Percentiles rank a stretch among this genome's conserved stretches.
Evolutionary conservation across 2,888 invertebrate genomes (phyloP).

Genomic region (Calameuta idolon): DNA sequence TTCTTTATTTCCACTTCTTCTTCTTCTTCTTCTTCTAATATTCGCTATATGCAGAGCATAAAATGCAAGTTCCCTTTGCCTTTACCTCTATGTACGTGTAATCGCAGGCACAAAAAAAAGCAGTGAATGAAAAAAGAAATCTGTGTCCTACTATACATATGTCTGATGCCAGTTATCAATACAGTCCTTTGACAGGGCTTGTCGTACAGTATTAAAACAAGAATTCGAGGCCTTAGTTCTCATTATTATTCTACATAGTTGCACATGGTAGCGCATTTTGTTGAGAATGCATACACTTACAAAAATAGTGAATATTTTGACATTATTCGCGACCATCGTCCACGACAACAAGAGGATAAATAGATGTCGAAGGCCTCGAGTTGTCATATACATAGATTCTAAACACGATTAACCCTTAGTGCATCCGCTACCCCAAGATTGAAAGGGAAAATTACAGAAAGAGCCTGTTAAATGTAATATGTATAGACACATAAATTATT

Average conservation of each 20-base stretch:
- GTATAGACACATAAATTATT: constrained; percentile 59
- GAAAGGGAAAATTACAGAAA: constrained; percentile 30
- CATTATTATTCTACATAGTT: constrained; percentile 18
- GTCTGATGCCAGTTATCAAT: constrained; percentile 29
- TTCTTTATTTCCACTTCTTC: neutral
- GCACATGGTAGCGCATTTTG: constrained; percentile 33
- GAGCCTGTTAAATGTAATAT: constrained; percentile 53
- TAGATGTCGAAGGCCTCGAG: neutral
- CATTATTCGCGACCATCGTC: constrained; percentile 20
- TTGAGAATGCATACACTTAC: constrained; percentile 4
- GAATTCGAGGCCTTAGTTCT: constrained; percentile 30
- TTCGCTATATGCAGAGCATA: constrained; percentile 7
- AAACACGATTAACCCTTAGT: neutral
- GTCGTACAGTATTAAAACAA: constrained; percentile 57
- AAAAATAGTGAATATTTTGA: neutral
- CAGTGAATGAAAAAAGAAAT: constrained; percentile 15
- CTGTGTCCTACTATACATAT: constrained; percentile 13
- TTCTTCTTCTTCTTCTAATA: neutral
- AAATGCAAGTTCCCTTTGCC: neutral
- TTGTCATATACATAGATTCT: constrained; percentile 1
- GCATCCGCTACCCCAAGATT: constrained; percentile 7
- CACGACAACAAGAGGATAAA: constrained; percentile 21
- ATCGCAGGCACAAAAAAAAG: constrained; percentile 32
- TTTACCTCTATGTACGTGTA: neutral
- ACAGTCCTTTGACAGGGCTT: constrained; percentile 36